Percentiles rank a stretch among this genome's conserved stretches.
Evolutionary conservation across 2,888 invertebrate genomes (phyloP).

Genomic region (Ophonus ardosiacus): DNA sequence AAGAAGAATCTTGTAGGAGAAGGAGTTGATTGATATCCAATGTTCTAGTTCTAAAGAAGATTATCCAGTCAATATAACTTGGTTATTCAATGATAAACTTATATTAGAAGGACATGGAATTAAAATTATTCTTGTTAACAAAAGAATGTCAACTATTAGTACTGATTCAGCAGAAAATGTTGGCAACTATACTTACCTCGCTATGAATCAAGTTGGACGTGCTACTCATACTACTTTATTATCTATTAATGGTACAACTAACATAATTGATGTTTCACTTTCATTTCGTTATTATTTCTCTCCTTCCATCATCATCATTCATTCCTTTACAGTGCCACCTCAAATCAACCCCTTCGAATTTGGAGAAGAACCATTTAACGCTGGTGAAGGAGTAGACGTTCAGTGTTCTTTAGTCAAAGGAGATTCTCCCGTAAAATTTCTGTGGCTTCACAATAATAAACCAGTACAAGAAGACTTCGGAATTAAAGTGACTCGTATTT

Average conservation of each 20-base stretch:
- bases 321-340: background rate
- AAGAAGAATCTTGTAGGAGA: conserved; percentile 88
- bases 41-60: conserved; percentile 90
- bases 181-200: conserved; percentile 79
- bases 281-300: too few species aligned
- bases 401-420: conserved; percentile 88
- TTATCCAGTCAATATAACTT: conserved; percentile 85
- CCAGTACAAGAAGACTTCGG: conserved; percentile 72
- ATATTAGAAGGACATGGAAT: conserved; percentile 71
- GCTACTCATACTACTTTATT: conserved; percentile 75
- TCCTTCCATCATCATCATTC: too few species aligned
- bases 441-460: conserved; percentile 84
- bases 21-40: conserved; percentile 84
- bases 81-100: conserved; percentile 82
- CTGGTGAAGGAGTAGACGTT: conserved; percentile 86
- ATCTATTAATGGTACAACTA: conserved; percentile 76
- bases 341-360: conserved; percentile 73
- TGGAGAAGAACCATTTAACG: conserved; percentile 86
- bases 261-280: background rate
- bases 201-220: conserved; percentile 79
- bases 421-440: conserved; percentile 86
- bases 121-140: conserved; percentile 64
- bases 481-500: conserved; percentile 65
- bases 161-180: conserved; percentile 79
- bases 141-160: conserved; percentile 76